Evolutionary conservation across 2,113 vertebrate genomes (phyloP), one percentile per base, ranked within the genome.

Genomic region (Ptilonorhynchus violaceus): DNA sequence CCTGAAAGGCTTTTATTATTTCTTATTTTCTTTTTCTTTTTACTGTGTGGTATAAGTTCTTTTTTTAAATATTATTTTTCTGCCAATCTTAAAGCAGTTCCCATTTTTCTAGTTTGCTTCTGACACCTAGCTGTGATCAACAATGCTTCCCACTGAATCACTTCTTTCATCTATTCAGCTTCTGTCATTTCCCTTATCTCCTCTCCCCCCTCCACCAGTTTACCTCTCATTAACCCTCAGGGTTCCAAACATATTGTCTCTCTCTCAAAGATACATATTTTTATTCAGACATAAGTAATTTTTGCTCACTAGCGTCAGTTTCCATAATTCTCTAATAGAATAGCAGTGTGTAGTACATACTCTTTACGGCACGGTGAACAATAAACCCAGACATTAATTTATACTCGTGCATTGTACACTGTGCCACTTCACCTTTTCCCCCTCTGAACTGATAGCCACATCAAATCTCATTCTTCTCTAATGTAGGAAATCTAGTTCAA

Each of bases 31-130:
- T 97, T 96, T 97, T 95, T 88, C 97, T 95, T 97, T 98, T 97
- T 98, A 88, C 82, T 96, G 96, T 93, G 70, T 96, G 86, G 63
- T 85, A 86, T 95, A 98, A 92, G 88, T 97, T 97, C 91, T 95
- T 94, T 97, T 89, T 92, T 91, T 49, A 9, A 69, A 67, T 92
- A 92, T 96, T 96, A 96, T 96, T 95, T 98, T 96, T 90, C 84
- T 98, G 95, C 72, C 84, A 90, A 89, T 97, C 93, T 97, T 97
- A 97, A 98, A 97, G 97, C 93, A 93, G 96, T 97, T 98, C 68
- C 93, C 63, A 92, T 97, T 98, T 98, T 97, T 97, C 97, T 96
- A 96, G 97, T 97, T 97, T 98, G 98, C 98, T 98, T 98, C 97
- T 98, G 96, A 98, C 89, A 98, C 94, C 97, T 97, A 94, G 93